Evolutionary conservation across 1,140 invertebrate genomes (phyloP).

Genomic region (Scaptomyza hsui): DNA sequence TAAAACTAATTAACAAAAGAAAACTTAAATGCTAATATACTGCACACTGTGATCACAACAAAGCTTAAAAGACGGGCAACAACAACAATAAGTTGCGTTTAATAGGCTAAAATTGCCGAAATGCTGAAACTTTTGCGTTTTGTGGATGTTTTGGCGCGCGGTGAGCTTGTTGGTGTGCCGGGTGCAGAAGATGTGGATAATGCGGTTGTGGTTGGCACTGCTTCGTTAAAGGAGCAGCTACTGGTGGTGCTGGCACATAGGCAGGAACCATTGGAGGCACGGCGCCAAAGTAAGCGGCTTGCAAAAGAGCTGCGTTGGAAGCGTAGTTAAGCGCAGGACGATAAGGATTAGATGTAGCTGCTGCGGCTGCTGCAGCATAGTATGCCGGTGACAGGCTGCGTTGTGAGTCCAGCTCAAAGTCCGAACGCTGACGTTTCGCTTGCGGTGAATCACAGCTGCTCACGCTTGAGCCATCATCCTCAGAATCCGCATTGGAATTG

Average conservation of each 20-base stretch:
- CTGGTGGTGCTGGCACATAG: slow-evolving; percentile 21
- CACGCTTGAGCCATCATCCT: slow-evolving; percentile 72
- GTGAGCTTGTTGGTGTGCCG: slow-evolving; percentile 38
- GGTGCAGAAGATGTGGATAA: slow-evolving; percentile 12
- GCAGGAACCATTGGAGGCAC: slow-evolving; percentile 29
- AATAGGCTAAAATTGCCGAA: slow-evolving; percentile 80
- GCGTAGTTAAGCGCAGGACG: slow-evolving; percentile 43
- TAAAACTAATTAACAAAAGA: slow-evolving; percentile 77
- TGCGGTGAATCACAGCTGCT: slow-evolving; percentile 71
- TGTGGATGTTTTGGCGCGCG: slow-evolving; percentile 49
- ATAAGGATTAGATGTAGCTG: slow-evolving; percentile 26
- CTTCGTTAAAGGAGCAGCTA: slow-evolving; percentile 9
- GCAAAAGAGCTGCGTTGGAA: slow-evolving; percentile 27
- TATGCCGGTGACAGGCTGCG: slow-evolving; percentile 63
- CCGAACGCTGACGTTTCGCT: slow-evolving; percentile 64
- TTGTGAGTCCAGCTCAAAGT: slow-evolving; percentile 63
- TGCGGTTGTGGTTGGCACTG: slow-evolving; percentile 5
- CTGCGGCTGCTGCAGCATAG: slow-evolving; percentile 27
- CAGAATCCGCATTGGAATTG: slow-evolving; percentile 59
- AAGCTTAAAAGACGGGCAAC: slow-evolving; percentile 36
- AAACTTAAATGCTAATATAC: slow-evolving; percentile 51
- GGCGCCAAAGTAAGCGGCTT: slow-evolving; percentile 42
- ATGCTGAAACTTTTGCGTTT: slow-evolving; percentile 80
- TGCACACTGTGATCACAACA: slow-evolving; percentile 74
- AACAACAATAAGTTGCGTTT: background rate